Base-by-base conservation (phyloP, 1,140 invertebrate species). In the Tigriopus japonicus region DNA sequence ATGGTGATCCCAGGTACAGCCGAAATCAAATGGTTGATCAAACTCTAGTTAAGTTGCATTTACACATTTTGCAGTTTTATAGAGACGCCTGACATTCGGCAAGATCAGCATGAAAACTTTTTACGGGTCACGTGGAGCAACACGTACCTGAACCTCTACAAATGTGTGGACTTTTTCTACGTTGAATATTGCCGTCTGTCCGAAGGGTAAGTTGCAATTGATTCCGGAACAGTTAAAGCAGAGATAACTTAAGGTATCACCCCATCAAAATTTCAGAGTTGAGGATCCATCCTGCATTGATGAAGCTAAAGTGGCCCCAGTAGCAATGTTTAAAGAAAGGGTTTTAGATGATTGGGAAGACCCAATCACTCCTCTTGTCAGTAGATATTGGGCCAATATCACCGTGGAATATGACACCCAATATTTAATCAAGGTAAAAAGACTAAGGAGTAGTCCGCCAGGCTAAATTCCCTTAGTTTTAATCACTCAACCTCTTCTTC, bases 141-240 rank as follows among this genome's bases (percentile, higher is more conserved):
- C 17, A 23, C 52, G n/a, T 21, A 54, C 35, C 35, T 54, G 52
- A 23, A 54, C 35, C 52, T 54, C 1, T 19, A 21, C 21, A 54
- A 54, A 28, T 54, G 52, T 13, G 52, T 54, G 14, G 52, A 54
- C 52, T 54, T 23, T 54, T 54, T 54, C 24, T 54, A 15, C 21
- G 35, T 54, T 13, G 52, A 54, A 28, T 54, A 54, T 28, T 54
- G 21, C 17, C 19, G 17, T 5, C 5, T 15, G 17, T 21, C 21
- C 45, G 10, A 17, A 6, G 52, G 52, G 52, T 23, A 13, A 23
- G 35, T 14, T 23, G 15, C 12, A 21, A 19, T 7, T 52, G n/a
- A n/a, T n/a, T n/a, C n/a, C n/a, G n/a, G n/a, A n/a, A n/a, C n/a
- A n/a, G n/a, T n/a, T n/a, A n/a, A n/a, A n/a, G n/a, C n/a, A n/a